Percentiles rank a stretch among this genome's conserved stretches.
These are phyloP conservation scores for Trimorus sp. DNA, from an alignment of 2,888 invertebrate species.

Conservation along the genomic window DNA sequence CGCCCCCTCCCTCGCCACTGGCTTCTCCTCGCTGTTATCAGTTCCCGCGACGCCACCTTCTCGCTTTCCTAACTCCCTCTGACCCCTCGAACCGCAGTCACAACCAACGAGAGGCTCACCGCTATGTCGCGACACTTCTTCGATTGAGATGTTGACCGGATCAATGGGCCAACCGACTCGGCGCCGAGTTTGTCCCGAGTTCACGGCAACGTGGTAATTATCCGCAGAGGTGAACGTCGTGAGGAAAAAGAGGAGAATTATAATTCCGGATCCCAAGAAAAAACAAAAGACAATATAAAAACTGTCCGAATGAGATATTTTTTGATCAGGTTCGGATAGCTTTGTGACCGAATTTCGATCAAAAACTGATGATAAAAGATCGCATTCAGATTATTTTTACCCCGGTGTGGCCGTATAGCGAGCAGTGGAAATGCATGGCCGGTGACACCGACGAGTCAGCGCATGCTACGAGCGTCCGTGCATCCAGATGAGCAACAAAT, in stretches of 20 bases:
- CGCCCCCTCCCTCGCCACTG: not conserved
- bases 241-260: conserved; percentile 3
- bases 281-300: not conserved
- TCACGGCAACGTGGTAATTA: conserved; percentile 12
- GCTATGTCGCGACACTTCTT: conserved; percentile 24
- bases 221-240: conserved; percentile 14
- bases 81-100: not conserved
- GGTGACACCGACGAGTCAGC: conserved; percentile 35
- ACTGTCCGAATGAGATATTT: too few species aligned
- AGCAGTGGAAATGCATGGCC: conserved; percentile 33
- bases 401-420: conserved; percentile 12
- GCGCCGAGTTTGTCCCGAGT: conserved; percentile 1
- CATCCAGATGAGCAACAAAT: conserved; percentile 45
- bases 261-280: conserved; percentile 2
- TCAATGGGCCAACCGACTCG: conserved; percentile 21
- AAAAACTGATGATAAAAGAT: too few species aligned
- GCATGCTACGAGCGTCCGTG: conserved; percentile 23
- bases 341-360: too few species aligned
- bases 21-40: conserved; percentile 28
- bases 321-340: too few species aligned
- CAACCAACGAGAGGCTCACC: conserved; percentile 11
- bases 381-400: not conserved
- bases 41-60: conserved; percentile 38
- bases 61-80: conserved; percentile 10
- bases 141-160: conserved; percentile 27